Conservation (phyloP, 2,113 vertebrate species). For the Phylloscopus trochilus region DNA sequence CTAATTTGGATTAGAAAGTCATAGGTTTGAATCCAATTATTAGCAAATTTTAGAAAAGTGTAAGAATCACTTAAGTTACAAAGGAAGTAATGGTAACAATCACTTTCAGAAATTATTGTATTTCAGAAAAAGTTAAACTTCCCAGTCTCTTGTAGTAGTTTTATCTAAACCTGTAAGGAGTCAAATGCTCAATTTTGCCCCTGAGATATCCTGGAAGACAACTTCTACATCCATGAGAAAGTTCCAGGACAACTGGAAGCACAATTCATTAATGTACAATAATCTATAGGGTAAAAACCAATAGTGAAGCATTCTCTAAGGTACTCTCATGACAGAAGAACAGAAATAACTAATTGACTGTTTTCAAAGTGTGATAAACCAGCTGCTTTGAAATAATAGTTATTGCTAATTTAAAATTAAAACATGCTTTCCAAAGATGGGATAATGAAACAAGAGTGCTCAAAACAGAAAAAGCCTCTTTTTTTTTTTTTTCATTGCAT, state of each 20-base stretch:
- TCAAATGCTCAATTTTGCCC: background rate
- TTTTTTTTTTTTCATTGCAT: background rate
- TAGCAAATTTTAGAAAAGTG: background rate
- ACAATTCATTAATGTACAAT: background rate
- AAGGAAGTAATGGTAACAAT: background rate
- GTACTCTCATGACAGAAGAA: background rate
- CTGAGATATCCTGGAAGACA: background rate
- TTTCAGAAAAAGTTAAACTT: background rate
- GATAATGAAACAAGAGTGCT: background rate
- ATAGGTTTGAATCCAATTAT: background rate
- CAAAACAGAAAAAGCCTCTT: background rate
- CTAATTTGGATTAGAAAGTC: background rate
- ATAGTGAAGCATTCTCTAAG: background rate
- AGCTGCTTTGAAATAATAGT: background rate
- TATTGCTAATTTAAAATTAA: background rate
- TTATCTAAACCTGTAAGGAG: background rate
- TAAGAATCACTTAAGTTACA: background rate
- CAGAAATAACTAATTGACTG: background rate
- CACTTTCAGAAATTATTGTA: background rate
- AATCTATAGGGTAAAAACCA: background rate
- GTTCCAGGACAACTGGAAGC: background rate
- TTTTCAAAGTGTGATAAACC: background rate
- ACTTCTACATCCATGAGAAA: background rate
- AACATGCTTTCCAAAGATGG: background rate
- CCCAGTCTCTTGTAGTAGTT: background rate